Evolutionary conservation across 1,140 invertebrate genomes (phyloP).

Genomic region (Heliconius hermathena): DNA sequence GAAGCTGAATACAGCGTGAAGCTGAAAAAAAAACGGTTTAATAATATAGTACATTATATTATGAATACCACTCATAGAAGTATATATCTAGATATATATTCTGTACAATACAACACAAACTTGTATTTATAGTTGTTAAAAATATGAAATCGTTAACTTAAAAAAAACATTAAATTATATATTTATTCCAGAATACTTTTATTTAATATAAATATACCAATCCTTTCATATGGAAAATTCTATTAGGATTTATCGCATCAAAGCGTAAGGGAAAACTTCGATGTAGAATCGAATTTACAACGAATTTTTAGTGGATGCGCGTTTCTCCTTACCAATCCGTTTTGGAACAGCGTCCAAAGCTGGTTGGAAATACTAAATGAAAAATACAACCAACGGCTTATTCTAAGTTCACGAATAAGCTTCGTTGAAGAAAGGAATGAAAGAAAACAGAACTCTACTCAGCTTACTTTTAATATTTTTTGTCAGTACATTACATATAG

Average conservation of each 20-base stretch:
- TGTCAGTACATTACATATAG: neutral
- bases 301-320: slow-evolving; percentile 21
- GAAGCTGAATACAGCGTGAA: too few relatives aligned
- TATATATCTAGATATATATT: too few relatives aligned
- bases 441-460: neutral
- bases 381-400: slow-evolving; percentile 63
- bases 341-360: slow-evolving; percentile 51
- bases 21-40: too few relatives aligned
- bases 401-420: slow-evolving; percentile 47
- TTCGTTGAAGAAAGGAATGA: slow-evolving; percentile 25
- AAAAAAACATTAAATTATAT: too few relatives aligned
- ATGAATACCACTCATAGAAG: too few relatives aligned
- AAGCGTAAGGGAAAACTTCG: slow-evolving; percentile 18
- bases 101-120: too few relatives aligned
- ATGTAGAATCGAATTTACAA: slow-evolving; percentile 18
- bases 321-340: slow-evolving; percentile 56
- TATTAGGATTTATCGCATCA: slow-evolving; percentile 21
- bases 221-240: slow-evolving; percentile 14
- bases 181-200: neutral
- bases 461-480: neutral
- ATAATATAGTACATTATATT: neutral
- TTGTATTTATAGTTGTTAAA: neutral
- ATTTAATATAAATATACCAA: slow-evolving; percentile 1
- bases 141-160: too few relatives aligned
- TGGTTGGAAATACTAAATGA: slow-evolving; percentile 54